phyloP scores from a whole-genome alignment of 2,888 invertebrate genomes.

The Pollenia amentaria region DNA sequence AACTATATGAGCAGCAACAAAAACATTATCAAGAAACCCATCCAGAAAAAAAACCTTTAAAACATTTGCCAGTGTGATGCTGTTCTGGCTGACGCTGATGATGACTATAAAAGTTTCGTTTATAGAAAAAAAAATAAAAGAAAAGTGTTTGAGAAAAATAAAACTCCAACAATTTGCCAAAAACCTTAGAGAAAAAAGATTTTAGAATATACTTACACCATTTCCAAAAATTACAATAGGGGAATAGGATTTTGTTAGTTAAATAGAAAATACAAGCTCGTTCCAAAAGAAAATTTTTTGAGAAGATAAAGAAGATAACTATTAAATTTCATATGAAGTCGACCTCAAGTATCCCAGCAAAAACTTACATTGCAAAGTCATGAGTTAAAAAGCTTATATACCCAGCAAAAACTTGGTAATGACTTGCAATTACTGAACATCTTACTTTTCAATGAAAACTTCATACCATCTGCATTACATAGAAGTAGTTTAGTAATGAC shows the following conservation, averaged over 20 bases:
- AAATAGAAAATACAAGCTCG: too few species aligned
- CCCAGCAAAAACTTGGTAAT: too few species aligned
- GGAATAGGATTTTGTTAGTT: background rate
- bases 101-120: conserved; percentile 53
- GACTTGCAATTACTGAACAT: too few species aligned
- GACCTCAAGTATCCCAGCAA: background rate
- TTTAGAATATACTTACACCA: conserved; percentile 40
- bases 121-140: background rate
- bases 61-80: conserved; percentile 48
- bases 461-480: too few species aligned
- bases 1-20: conserved; percentile 50
- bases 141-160: conserved; percentile 34
- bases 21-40: conserved; percentile 33
- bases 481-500: too few species aligned
- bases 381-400: too few species aligned
- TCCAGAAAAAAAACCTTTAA: background rate
- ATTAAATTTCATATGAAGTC: background rate
- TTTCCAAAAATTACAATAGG: background rate
- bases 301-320: background rate
- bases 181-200: conserved; percentile 14
- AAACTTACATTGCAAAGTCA: too few species aligned
- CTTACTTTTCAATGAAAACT: too few species aligned
- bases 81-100: conserved; percentile 20
- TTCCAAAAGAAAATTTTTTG: background rate
- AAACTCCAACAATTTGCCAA: conserved; percentile 54